These are phyloP conservation scores for Corydoras maculifer DNA, from an alignment of 2,113 vertebrate genomes.

Conservation along the genomic window DNA sequence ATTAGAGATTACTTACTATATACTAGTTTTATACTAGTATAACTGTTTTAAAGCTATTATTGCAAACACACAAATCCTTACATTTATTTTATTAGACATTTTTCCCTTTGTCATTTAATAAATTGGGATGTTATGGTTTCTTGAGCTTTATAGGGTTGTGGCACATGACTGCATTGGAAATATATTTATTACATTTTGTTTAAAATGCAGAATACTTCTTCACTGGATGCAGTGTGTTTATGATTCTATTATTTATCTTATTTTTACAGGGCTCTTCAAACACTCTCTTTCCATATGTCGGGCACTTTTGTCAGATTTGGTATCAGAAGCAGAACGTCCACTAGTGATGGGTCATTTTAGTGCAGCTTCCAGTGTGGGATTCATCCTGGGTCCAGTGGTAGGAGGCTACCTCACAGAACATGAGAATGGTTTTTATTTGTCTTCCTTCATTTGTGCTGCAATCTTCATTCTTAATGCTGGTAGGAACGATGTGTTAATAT, in stretches of 20 bases:
- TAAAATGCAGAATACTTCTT: too few relatives aligned
- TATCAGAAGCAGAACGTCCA: slow-evolving; percentile 79
- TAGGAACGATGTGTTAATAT: slow-evolving; percentile 41
- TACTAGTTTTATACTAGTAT: too few relatives aligned
- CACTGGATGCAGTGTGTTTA: too few relatives aligned
- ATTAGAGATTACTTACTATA: too few relatives aligned
- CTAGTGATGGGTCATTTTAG: slow-evolving; percentile 88
- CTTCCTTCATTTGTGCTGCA: slow-evolving; percentile 75
- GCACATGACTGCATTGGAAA: too few relatives aligned
- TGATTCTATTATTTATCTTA: not conserved
- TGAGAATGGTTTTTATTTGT: slow-evolving; percentile 82
- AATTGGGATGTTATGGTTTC: too few relatives aligned
- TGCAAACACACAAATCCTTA: too few relatives aligned
- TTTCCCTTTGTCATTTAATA: too few relatives aligned
- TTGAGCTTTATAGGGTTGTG: too few relatives aligned
- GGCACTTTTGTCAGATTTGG: slow-evolving; percentile 88
- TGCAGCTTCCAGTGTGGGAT: slow-evolving; percentile 83
- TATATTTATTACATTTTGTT: too few relatives aligned
- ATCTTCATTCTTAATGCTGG: slow-evolving; percentile 90
- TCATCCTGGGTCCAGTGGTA: slow-evolving; percentile 88
- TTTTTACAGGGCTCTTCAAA: slow-evolving; percentile 85
- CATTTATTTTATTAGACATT: too few relatives aligned
- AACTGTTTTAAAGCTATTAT: too few relatives aligned
- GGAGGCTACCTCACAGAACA: slow-evolving; percentile 86
- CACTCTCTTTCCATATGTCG: slow-evolving; percentile 91